A percentile compares a stretch with the other conserved stretches of the same genome.
Evolutionary conservation across 2,113 vertebrate genomes (phyloP).

Genomic region (Eulemur rufifrons): DNA sequence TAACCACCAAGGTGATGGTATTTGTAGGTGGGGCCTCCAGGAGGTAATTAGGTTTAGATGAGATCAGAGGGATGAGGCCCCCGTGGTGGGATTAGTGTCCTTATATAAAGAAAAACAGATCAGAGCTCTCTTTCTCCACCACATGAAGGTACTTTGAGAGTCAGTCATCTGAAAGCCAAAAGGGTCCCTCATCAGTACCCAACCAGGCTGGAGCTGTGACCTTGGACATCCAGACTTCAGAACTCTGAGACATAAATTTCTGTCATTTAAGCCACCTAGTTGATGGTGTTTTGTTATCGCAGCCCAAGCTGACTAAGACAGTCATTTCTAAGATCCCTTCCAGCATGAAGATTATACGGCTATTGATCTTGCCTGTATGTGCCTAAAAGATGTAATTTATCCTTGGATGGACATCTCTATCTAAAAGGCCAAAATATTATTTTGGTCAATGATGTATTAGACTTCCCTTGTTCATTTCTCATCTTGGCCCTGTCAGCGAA

Average conservation of each 20-base stretch:
- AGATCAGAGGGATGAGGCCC: rapidly evolving
- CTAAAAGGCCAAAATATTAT: conserved; percentile 48
- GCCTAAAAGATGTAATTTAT: conserved; percentile 53
- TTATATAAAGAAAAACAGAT: not conserved
- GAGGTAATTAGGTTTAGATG: not conserved
- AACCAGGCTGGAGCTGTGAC: rapidly evolving
- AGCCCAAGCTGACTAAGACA: not conserved
- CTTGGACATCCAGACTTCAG: not conserved
- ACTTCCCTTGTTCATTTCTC: conserved; percentile 55
- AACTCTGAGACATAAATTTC: not conserved
- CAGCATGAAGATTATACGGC: conserved; percentile 33
- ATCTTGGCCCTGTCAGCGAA: conserved; percentile 66
- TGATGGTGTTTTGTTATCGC: not conserved
- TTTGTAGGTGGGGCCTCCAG: not conserved
- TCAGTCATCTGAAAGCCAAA: not conserved
- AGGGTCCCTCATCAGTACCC: not conserved
- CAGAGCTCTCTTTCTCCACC: not conserved
- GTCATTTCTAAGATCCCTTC: not conserved
- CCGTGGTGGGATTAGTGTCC: not conserved
- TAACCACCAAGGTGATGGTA: not conserved
- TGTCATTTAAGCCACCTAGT: not conserved
- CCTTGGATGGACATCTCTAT: conserved; percentile 47
- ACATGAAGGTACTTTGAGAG: not conserved
- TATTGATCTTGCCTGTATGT: conserved; percentile 53
- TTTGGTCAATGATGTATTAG: conserved; percentile 64